Evolutionary conservation across 2,113 vertebrate species (phyloP).

Genomic region (Turdus rufiventris): DNA sequence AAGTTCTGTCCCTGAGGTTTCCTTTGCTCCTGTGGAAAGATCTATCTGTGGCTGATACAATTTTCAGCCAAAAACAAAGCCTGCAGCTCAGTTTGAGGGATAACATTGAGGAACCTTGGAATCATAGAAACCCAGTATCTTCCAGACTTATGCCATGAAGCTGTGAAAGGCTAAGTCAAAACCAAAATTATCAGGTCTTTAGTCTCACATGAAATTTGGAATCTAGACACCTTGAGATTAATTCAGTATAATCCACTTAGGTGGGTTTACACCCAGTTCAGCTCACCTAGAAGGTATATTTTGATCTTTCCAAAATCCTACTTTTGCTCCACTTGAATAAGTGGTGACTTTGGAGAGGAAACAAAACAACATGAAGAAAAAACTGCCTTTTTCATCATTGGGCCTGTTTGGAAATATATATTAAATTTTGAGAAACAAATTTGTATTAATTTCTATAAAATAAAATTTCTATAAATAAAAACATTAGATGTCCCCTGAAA

Average conservation of each 20-base stretch:
- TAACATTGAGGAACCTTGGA: not conserved
- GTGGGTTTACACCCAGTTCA: not conserved
- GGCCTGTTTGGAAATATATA: not conserved
- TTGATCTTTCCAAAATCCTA: not conserved
- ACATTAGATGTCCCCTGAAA: not conserved
- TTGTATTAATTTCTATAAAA: not conserved
- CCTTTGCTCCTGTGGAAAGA: not conserved
- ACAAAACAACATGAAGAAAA: not conserved
- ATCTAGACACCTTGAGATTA: not conserved
- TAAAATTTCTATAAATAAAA: not conserved
- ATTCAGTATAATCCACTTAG: not conserved
- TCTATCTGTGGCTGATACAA: fast-evolving
- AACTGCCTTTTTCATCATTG: not conserved
- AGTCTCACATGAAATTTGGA: not conserved
- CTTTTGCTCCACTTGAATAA: not conserved
- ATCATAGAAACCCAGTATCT: not conserved
- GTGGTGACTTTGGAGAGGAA: not conserved
- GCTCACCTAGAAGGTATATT: not conserved
- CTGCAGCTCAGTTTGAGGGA: not conserved
- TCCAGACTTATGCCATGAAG: not conserved
- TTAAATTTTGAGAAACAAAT: not conserved
- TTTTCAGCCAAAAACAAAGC: not conserved
- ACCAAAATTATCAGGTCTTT: not conserved
- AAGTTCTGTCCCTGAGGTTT: not conserved
- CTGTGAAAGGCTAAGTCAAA: not conserved